A percentile compares a stretch with the other conserved stretches of the same genome.
phyloP scores from a whole-genome alignment of 2,797 vertebrate species.

The Macroramphosus scolopax region DNA sequence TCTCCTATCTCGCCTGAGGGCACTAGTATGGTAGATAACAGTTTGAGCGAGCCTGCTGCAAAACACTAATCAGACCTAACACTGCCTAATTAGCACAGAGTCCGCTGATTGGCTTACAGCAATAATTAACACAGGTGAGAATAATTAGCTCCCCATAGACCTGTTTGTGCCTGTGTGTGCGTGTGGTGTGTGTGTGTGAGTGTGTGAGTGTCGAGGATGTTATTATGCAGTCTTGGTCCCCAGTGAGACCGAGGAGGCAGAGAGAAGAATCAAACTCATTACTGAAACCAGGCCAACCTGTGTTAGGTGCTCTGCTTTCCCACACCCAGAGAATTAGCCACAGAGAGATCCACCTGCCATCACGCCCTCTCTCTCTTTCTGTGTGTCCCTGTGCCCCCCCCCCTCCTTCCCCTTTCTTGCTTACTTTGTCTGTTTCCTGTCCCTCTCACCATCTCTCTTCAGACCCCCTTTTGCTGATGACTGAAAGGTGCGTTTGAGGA shows the following conservation, averaged over 20 bases:
- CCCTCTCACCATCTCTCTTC: conserved; percentile 81
- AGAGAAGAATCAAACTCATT: conserved; percentile 91
- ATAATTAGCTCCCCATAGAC: conserved; percentile 98
- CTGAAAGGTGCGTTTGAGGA: conserved; percentile 64
- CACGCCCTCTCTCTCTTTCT: conserved; percentile 7
- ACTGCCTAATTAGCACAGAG: conserved; percentile 95
- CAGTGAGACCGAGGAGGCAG: conserved; percentile 81
- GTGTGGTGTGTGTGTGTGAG: conserved; percentile 30
- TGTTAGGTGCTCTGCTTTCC: conserved; percentile 80
- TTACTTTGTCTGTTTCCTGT: conserved; percentile 46
- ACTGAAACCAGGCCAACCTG: conserved; percentile 85
- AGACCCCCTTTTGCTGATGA: conserved; percentile 75
- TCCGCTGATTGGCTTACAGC: conserved; percentile 98
- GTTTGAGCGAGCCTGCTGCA: conserved; percentile 90
- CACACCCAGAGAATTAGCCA: conserved; percentile 74
- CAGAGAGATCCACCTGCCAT: conserved; percentile 52
- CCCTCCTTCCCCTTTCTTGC: too few relatives aligned
- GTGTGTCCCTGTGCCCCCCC: conserved; percentile 16
- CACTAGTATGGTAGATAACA: conserved; percentile 87
- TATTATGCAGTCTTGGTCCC: conserved; percentile 87
- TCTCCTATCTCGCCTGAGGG: conserved; percentile 83
- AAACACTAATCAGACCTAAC: conserved; percentile 87
- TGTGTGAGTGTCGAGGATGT: conserved; percentile 73
- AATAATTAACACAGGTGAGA: conserved; percentile 99
- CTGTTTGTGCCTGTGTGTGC: conserved; percentile 52